A percentile compares a stretch with the other conserved stretches of the same genome.
These are phyloP conservation scores for Nylanderia fulva DNA, from an alignment of 1,140 invertebrate genomes.

Conservation along the genomic window DNA sequence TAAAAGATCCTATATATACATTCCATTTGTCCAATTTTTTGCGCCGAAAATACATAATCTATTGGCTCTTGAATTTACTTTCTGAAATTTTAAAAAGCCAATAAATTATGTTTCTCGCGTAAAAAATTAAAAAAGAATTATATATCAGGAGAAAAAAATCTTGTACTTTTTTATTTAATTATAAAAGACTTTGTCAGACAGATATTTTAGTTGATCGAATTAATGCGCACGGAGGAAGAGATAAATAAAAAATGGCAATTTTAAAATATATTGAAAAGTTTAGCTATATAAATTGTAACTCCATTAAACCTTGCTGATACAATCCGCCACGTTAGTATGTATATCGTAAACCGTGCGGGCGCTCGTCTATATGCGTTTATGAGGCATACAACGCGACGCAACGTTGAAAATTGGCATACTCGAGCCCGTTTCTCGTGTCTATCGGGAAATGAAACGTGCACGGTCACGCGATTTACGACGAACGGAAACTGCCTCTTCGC, in stretches of 20 bases:
- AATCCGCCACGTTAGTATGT: background rate
- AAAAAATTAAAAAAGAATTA: background rate
- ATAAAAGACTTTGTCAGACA: background rate
- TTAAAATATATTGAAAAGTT: background rate
- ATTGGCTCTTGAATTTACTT: too few relatives aligned
- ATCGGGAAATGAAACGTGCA: slow-evolving; percentile 42
- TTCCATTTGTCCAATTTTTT: too few relatives aligned
- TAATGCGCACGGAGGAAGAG: background rate
- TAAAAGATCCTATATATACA: too few relatives aligned
- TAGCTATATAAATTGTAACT: background rate
- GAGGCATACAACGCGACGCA: background rate
- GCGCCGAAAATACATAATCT: too few relatives aligned
- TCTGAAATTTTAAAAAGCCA: background rate
- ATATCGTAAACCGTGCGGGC: background rate
- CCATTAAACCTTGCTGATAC: background rate
- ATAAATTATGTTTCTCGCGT: background rate
- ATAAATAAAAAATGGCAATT: background rate
- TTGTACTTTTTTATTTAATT: background rate
- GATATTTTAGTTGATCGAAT: background rate
- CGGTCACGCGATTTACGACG: slow-evolving; percentile 34
- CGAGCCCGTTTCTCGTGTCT: slow-evolving; percentile 28
- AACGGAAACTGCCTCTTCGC: slow-evolving; percentile 3
- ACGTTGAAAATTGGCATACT: slow-evolving; percentile 33
- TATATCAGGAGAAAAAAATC: background rate
- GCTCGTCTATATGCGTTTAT: slow-evolving; percentile 18